These are phyloP conservation scores for Thalpophila matura DNA, from an alignment of 2,888 invertebrate species.

Conservation along the genomic window DNA sequence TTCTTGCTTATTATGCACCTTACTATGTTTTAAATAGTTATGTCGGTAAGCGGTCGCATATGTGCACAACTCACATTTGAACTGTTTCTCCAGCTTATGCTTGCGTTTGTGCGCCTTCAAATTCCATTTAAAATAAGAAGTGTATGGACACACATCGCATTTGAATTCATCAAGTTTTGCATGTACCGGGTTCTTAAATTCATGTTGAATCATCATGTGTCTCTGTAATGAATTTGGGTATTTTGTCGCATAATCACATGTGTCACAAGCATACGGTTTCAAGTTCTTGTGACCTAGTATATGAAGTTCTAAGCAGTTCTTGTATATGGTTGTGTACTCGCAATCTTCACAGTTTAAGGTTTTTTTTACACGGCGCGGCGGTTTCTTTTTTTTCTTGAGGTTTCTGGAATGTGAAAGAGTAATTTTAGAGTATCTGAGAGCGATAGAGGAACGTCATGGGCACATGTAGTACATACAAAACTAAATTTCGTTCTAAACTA, in stretches of 20 bases:
- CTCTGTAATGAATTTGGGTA: constrained; percentile 72
- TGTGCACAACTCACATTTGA: constrained; percentile 66
- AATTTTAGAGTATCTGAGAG: background rate
- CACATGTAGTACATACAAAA: no score
- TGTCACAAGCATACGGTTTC: constrained; percentile 69
- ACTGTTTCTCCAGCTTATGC: constrained; percentile 69
- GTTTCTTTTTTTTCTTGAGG: constrained; percentile 35
- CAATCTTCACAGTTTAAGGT: constrained; percentile 70
- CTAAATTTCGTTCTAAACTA: no score
- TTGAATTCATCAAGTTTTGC: constrained; percentile 27
- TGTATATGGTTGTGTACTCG: constrained; percentile 74
- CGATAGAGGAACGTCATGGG: no score
- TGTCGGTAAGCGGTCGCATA: constrained; percentile 70
- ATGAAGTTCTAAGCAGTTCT: constrained; percentile 74
- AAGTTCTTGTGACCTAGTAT: constrained; percentile 66
- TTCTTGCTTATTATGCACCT: constrained; percentile 63
- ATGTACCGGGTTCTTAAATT: constrained; percentile 43
- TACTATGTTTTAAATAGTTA: constrained; percentile 69
- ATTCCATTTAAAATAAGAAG: constrained; percentile 64
- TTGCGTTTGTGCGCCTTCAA: constrained; percentile 71
- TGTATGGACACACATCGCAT: constrained; percentile 61
- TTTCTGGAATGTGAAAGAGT: constrained; percentile 33
- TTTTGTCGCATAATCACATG: constrained; percentile 75
- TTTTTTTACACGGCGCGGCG: constrained; percentile 42
- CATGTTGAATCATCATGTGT: constrained; percentile 73